phyloP scores from a whole-genome alignment of 2,113 vertebrate species.

The Apodemus sylvaticus region DNA sequence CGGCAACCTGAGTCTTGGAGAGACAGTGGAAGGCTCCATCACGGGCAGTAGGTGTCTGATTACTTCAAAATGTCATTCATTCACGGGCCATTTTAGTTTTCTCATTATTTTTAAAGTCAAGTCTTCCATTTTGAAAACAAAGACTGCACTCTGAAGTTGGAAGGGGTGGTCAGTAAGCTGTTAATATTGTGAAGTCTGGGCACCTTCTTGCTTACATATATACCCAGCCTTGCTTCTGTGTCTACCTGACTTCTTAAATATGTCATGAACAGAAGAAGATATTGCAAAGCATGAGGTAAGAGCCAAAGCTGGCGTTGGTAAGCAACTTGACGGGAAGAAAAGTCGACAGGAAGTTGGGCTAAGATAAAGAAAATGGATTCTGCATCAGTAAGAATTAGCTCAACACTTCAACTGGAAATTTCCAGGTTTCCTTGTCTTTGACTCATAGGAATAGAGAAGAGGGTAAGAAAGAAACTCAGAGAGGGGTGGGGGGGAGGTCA shows the following conservation, averaged over 20 bases:
- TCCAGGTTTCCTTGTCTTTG: conserved; percentile 77
- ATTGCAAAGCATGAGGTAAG: neutral
- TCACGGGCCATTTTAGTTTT: neutral
- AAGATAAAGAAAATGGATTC: conserved; percentile 29
- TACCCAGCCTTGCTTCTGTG: neutral
- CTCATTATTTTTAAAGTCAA: neutral
- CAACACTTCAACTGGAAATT: conserved; percentile 36
- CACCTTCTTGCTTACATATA: conserved; percentile 12
- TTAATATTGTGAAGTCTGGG: neutral
- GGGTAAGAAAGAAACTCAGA: conserved; percentile 77
- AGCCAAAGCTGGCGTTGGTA: neutral
- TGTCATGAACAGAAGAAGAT: conserved; percentile 49
- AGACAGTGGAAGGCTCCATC: neutral
- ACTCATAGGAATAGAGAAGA: conserved; percentile 66
- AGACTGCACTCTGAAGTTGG: neutral
- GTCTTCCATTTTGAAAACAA: conserved; percentile 45
- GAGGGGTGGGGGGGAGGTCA: neutral
- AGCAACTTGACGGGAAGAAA: neutral
- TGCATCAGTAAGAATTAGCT: conserved; percentile 22
- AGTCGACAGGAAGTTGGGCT: conserved; percentile 38
- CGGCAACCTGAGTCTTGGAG: neutral
- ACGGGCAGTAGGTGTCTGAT: neutral
- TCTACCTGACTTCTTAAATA: neutral
- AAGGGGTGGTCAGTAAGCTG: neutral
- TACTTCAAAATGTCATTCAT: neutral